Evolutionary conservation across 2,113 vertebrate genomes (phyloP).

Genomic region (Pygathrix nemaeus): DNA sequence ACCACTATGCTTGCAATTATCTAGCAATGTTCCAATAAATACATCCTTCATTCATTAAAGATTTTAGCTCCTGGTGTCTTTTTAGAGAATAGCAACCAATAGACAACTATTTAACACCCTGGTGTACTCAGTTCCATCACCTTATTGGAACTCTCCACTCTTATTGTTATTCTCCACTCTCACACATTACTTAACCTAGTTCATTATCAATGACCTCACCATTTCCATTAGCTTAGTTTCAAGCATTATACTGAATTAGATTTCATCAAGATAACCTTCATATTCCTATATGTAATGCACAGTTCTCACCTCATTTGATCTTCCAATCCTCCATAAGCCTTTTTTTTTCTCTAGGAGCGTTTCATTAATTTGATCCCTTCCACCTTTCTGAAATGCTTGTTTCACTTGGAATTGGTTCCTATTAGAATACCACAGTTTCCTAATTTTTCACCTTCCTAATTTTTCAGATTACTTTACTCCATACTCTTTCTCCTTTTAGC

Average conservation of each 20-base stretch:
- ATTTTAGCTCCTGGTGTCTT: background rate
- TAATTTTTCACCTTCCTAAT: background rate
- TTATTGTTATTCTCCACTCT: too few relatives aligned
- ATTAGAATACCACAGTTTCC: background rate
- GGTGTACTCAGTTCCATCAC: background rate
- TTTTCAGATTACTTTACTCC: background rate
- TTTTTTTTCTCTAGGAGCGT: background rate
- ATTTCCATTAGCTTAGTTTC: background rate
- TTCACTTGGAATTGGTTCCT: background rate
- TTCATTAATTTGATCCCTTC: background rate
- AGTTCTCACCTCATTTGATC: background rate
- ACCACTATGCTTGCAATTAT: background rate
- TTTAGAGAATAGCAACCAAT: background rate
- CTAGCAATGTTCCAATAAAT: background rate
- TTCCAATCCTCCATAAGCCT: too few relatives aligned
- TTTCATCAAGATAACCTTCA: background rate
- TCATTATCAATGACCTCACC: background rate
- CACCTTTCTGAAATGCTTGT: background rate
- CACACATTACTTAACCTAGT: background rate
- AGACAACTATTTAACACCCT: background rate
- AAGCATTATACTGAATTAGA: background rate
- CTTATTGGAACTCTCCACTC: too few relatives aligned
- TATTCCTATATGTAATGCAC: background rate
- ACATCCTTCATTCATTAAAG: background rate
- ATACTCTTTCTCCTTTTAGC: background rate